Evolutionary conservation across 2,888 invertebrate genomes (phyloP), one percentile per base, ranked within the genome.

Genomic region (Dryobotodes eremita): DNA sequence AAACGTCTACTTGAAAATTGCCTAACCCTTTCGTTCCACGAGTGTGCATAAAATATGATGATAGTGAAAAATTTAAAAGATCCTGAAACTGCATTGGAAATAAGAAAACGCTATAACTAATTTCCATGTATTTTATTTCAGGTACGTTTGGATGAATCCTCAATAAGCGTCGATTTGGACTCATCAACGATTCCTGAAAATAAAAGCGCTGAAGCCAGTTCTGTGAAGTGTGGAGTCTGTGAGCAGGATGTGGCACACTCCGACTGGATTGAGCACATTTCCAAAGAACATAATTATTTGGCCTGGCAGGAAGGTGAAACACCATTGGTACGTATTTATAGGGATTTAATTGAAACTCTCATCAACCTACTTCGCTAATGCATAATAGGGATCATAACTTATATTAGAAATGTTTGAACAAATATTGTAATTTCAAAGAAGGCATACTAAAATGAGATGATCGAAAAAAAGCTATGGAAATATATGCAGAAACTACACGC

Each of bases 221-320:
- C 20, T 46, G 79, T 85, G 1, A 77, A 26, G 55, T 89, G 89
- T 79, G 89, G 84, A 26, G 87, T 89, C 4, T 89, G 89, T 57
- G 46, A 71, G 15, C 36, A 73, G 15, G 74, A 79, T 23, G 81
- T 89, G 36, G 68, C 78, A 64, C 88, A 55, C 50, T 23, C 31
- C 0, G 71, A 76, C 13, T 94, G 94, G 94, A 69, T 87, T 15
- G 85, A 90, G 26, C 94, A 94, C 70, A 92, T 92, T 69, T 84
- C 77, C 6, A 85, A 84, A 69, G 79, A 90, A 69, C 94, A 94
- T 66, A 89, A 92, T 69, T 92, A 94, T 84, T 82, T 92, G n/a
- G 92, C 93, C 8, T 93, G 92, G 93, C 90, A 89, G 75, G 85
- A 85, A 10, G 90, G 88, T 36, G 87, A 90, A 15, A 76, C 77